Evolutionary conservation across 23 tunicate genomes (phyloP).

Genomic region (Trididemnum clinides): DNA sequence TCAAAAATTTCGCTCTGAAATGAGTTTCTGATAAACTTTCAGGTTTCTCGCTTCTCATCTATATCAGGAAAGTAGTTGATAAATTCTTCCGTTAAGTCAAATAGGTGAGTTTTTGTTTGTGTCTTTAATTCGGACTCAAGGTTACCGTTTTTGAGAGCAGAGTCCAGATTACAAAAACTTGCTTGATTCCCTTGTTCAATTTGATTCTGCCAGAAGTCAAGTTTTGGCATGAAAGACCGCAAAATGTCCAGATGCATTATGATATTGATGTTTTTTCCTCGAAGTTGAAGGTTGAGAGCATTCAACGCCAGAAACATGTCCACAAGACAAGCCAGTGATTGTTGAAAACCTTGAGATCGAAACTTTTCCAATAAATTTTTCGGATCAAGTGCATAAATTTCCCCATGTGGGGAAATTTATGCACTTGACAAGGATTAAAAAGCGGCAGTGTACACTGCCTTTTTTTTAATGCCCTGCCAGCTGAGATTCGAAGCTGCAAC

Average conservation of each 20-base stretch:
- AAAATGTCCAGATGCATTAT: slow-evolving; percentile 28
- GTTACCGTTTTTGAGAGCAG: slow-evolving; percentile 36
- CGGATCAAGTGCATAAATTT: too few relatives aligned
- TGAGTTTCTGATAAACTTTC: slow-evolving; percentile 49
- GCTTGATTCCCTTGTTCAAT: slow-evolving; percentile 50
- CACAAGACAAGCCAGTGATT: slow-evolving; percentile 46
- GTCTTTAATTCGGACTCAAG: slow-evolving; percentile 32
- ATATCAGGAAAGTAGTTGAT: slow-evolving; percentile 43
- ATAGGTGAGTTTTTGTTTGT: slow-evolving; percentile 33
- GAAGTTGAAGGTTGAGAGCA: slow-evolving; percentile 43
- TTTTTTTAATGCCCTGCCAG: too few relatives aligned
- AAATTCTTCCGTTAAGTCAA: slow-evolving; percentile 29
- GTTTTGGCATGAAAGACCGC: slow-evolving; percentile 39
- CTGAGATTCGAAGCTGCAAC: too few relatives aligned
- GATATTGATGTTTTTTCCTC: slow-evolving; percentile 43
- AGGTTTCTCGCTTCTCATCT: slow-evolving; percentile 26
- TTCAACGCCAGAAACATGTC: slow-evolving; percentile 49
- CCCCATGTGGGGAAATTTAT: too few relatives aligned
- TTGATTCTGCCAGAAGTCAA: slow-evolving; percentile 46
- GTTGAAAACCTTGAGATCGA: slow-evolving; percentile 40
- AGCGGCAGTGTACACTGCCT: too few relatives aligned
- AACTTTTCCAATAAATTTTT: slow-evolving; percentile 26
- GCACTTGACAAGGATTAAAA: too few relatives aligned
- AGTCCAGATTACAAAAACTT: slow-evolving; percentile 42
- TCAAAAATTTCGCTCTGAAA: slow-evolving; percentile 41